These are phyloP conservation scores for Chinchilla lanigera DNA, from an alignment of 2,113 vertebrate genomes.

Conservation along the genomic window DNA sequence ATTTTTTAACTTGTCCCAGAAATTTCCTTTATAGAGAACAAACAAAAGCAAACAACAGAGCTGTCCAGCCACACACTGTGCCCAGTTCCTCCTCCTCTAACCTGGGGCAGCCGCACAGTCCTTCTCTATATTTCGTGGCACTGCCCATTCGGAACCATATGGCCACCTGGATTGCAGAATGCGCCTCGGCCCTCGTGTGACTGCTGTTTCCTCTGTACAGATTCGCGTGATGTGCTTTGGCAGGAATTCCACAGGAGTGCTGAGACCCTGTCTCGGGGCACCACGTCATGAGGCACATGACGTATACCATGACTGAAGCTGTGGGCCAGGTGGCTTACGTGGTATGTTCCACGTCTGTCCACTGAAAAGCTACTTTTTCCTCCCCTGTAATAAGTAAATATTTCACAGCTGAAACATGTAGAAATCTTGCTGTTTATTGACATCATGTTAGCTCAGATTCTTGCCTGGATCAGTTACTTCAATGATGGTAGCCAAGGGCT, in stretches of 20 bases:
- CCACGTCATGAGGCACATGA: background rate
- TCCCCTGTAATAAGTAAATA: background rate
- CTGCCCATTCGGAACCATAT: background rate
- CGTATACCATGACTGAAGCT: background rate
- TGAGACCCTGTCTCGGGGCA: background rate
- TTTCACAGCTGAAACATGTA: background rate
- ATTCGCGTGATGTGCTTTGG: background rate
- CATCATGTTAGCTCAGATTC: background rate
- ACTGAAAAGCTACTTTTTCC: background rate
- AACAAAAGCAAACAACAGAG: background rate
- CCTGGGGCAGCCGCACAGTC: background rate
- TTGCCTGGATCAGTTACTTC: background rate
- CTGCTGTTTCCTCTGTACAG: background rate
- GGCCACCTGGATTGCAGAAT: background rate
- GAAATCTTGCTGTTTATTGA: background rate
- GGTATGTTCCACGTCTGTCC: background rate
- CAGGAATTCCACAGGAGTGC: background rate
- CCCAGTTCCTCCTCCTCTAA: background rate
- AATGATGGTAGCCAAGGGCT: background rate
- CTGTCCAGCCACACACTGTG: background rate
- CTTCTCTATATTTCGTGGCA: background rate
- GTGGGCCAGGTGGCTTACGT: background rate
- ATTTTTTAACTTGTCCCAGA: background rate
- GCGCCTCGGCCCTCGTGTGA: background rate
- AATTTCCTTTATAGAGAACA: constrained; percentile 1